Evolutionary conservation across 1,140 invertebrate genomes (phyloP).

Genomic region (Nasonia giraulti): DNA sequence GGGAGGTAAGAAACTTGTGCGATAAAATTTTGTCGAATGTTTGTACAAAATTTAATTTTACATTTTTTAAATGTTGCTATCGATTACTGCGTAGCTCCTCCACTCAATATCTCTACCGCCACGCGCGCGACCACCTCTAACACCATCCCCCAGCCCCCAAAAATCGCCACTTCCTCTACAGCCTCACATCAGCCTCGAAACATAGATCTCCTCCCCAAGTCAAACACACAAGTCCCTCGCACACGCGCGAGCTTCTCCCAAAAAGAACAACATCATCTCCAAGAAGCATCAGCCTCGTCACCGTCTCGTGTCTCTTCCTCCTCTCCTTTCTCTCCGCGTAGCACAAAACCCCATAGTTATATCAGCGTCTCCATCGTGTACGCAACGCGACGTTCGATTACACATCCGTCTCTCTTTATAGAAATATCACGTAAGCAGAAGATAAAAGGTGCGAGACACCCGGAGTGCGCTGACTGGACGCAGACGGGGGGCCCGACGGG

Average conservation of each 20-base stretch:
- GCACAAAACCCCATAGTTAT: not conserved
- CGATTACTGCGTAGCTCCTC: too few relatives aligned
- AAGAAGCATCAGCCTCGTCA: not conserved
- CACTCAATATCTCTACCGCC: too few relatives aligned
- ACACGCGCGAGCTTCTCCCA: too few relatives aligned
- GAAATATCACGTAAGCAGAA: conserved; percentile 15
- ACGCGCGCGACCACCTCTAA: too few relatives aligned
- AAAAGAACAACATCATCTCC: not conserved
- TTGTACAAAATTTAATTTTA: too few relatives aligned
- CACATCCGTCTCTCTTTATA: not conserved
- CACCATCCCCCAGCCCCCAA: too few relatives aligned
- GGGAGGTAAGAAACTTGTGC: too few relatives aligned
- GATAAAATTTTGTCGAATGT: too few relatives aligned
- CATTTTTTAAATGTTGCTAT: too few relatives aligned
- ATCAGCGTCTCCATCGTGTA: not conserved
- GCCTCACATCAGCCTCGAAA: not conserved
- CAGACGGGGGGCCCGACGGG: not conserved
- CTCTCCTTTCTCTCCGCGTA: not conserved
- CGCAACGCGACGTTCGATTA: not conserved
- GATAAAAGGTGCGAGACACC: not conserved
- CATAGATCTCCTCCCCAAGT: not conserved
- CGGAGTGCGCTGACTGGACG: conserved; percentile 23
- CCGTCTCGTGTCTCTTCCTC: not conserved
- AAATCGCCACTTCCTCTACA: not conserved
- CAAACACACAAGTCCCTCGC: too few relatives aligned